A percentile compares a stretch with the other conserved stretches of the same genome.
Conservation (phyloP, 2,888 invertebrate genomes). For the Tetranychus piercei region DNA sequence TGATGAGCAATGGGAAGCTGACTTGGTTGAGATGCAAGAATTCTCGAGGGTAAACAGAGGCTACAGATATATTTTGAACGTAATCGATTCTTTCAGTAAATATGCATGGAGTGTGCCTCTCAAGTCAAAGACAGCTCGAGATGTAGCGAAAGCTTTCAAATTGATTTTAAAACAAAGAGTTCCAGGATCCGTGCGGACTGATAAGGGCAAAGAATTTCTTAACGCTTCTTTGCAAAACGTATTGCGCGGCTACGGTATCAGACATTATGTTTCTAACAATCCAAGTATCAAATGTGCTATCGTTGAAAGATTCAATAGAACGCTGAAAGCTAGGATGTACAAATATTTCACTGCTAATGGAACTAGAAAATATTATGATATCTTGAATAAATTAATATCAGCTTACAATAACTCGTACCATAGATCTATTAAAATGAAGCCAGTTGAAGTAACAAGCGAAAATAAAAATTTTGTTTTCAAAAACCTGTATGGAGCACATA, state of each 20-base stretch:
- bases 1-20: constrained; percentile 28
- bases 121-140: constrained; percentile 26
- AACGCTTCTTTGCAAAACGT: constrained; percentile 22
- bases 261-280: constrained; percentile 28
- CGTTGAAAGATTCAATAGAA: constrained; percentile 30
- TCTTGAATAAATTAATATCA: not conserved
- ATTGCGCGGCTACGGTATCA: constrained; percentile 23
- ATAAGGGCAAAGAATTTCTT: constrained; percentile 27
- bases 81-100: constrained; percentile 28
- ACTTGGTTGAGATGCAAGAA: constrained; percentile 25
- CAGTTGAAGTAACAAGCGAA: not conserved
- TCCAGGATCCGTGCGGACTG: constrained; percentile 25
- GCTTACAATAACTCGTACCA: constrained; percentile 9
- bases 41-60: constrained; percentile 25
- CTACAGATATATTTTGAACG: constrained; percentile 26
- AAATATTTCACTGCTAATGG: not conserved
- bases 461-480: not conserved
- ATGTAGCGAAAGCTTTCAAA: constrained; percentile 23
- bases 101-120: constrained; percentile 27
- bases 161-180: constrained; percentile 14
- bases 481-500: not conserved
- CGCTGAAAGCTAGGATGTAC: constrained; percentile 29
- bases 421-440: not conserved
- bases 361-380: constrained; percentile 4
- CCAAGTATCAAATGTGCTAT: constrained; percentile 29